Base-by-base conservation (phyloP, 2,797 vertebrate species). In the Tapirus indicus region DNA sequence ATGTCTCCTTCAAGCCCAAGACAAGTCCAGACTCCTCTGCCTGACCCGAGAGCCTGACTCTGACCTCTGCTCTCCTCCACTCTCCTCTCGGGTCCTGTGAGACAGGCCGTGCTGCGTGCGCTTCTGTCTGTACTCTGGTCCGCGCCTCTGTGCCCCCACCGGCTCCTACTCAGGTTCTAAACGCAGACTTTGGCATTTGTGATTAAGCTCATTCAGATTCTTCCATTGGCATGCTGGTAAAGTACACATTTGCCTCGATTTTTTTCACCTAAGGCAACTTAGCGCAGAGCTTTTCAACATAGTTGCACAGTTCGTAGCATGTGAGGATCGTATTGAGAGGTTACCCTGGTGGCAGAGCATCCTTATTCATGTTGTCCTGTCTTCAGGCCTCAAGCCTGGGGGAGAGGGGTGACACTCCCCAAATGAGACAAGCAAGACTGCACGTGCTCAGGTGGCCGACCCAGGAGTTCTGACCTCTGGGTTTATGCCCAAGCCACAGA, bases 211-310 rank as follows among this genome's bases (percentile, higher is more conserved):
- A 60, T 60, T 72, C 64, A 68, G 78, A 41, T 47, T 3, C 21
- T 21, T 8, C 84, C 64, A 5, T 32, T 62, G 83, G 17, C 71
- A 58, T 41, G 60, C n/a, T 23, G 47, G 52, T n/a, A 4, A 54
- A 23, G 38, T 44, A 88, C 32, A 38, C 54, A 18, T 71, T 92
- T 69, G 56, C 52, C 78, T 97, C 62, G 49, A 52, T 47, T 86
- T 90, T 91, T 72, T 47, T 38, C 47, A 47, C 71, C 16, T 32
- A 14, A 12, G 41, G 41, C 85, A 49, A 60, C 29, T 29, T 64
- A 68, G 87, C 71, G 38, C 52, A 91, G 69, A 77, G 44, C 52
- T 83, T 75, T 66, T 79, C 69, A 68, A 29, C 18, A 17, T 47
- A 60, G 62, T 71, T 85, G 71, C 72, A 58, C 80, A 80, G 49